Conservation (phyloP, 2,113 vertebrate genomes). For the Anoplopoma fimbria region DNA sequence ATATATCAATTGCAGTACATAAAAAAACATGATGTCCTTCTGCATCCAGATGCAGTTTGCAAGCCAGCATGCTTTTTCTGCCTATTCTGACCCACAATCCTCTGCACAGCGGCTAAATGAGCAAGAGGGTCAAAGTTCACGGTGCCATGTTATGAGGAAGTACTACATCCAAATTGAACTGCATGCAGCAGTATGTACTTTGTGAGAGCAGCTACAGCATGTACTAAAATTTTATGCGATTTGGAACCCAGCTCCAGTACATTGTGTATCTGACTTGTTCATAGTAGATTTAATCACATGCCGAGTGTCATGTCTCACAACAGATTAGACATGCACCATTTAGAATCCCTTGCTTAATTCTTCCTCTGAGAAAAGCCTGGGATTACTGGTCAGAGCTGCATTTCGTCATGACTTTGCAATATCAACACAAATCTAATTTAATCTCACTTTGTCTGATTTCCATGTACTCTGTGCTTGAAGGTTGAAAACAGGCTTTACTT, state of each 20-base stretch:
- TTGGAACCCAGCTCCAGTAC: no score
- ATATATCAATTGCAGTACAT: no score
- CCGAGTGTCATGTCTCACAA: slow-evolving; percentile 24
- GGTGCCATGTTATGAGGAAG: no score
- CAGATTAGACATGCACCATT: background rate
- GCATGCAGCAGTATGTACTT: background rate
- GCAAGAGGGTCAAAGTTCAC: no score
- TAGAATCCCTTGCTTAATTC: slow-evolving; percentile 14
- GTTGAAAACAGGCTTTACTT: slow-evolving; percentile 35
- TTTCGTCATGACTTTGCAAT: slow-evolving; percentile 6
- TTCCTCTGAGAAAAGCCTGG: slow-evolving; percentile 23
- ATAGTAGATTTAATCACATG: slow-evolving; percentile 7
- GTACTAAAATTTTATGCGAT: no score
- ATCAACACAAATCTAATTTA: background rate
- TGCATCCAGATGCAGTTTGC: no score
- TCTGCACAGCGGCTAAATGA: no score
- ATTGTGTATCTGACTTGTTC: background rate
- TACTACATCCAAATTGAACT: no score
- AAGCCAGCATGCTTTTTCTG: no score
- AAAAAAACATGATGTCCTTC: no score
- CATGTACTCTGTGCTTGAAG: slow-evolving; percentile 7
- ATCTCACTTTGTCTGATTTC: slow-evolving; percentile 18
- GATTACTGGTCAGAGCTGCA: slow-evolving; percentile 1
- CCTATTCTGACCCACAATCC: no score
- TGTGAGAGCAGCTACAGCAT: no score